Conservation (phyloP, 2,888 invertebrate genomes). For the Macropis europaea region DNA sequence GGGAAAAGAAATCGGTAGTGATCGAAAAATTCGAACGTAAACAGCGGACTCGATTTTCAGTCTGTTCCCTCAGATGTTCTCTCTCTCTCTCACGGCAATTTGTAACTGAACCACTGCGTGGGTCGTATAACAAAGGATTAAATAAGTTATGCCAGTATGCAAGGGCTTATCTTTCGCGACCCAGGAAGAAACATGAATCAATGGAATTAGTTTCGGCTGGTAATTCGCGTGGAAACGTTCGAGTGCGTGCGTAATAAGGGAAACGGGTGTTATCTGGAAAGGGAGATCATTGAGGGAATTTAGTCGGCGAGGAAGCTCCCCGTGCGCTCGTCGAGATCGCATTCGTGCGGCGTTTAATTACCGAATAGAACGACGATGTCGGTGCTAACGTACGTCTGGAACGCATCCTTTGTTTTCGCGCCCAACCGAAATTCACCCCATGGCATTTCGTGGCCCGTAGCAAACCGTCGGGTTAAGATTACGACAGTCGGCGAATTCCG, state of each 20-base stretch:
- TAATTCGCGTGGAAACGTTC: background rate
- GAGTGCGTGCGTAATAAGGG: background rate
- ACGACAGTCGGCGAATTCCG: background rate
- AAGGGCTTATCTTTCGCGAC: background rate
- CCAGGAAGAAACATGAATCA: background rate
- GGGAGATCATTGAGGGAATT: background rate
- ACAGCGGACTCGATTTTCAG: no score
- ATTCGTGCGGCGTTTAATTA: constrained; percentile 34
- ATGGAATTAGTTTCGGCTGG: background rate
- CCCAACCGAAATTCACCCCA: background rate
- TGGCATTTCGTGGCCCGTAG: background rate
- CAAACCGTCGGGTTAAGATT: background rate
- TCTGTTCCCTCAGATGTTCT: no score
- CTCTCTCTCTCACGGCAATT: no score
- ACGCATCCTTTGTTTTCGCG: background rate
- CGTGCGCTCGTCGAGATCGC: constrained; percentile 9
- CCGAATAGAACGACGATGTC: constrained; percentile 17
- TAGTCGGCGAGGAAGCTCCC: background rate
- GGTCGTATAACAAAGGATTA: no score
- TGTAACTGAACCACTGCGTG: no score
- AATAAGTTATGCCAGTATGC: no score
- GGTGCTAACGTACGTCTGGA: background rate
- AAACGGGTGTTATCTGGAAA: background rate
- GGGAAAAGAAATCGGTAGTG: no score
- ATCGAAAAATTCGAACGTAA: no score